Evolutionary conservation across 2,797 vertebrate species (phyloP).

Genomic region (Sciurus vulgaris): DNA sequence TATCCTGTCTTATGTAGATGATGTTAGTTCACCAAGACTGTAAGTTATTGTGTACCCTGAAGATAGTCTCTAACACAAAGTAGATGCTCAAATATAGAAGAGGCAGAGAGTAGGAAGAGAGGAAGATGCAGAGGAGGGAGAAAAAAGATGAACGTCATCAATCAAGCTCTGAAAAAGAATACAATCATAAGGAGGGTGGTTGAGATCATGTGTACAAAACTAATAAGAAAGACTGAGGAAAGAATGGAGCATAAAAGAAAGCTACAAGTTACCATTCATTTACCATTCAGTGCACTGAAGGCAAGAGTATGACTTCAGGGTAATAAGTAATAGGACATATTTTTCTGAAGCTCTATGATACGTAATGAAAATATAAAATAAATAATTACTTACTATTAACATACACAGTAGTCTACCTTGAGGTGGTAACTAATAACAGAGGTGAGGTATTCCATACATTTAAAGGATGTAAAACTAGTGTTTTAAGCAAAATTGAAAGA

Average conservation of each 20-base stretch:
- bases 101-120: not conserved
- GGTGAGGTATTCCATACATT: not conserved
- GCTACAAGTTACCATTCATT: not conserved
- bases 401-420: not conserved
- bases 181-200: accelerated
- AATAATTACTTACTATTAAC: not conserved
- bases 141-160: not conserved
- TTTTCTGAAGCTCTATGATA: not conserved
- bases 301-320: not conserved
- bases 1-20: not conserved
- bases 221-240: not conserved
- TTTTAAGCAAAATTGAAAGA: slow-evolving; percentile 43
- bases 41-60: not conserved
- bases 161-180: not conserved
- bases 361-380: slow-evolving; percentile 21
- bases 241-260: not conserved
- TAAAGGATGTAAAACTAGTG: not conserved
- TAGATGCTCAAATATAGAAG: not conserved
- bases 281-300: not conserved
- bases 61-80: not conserved
- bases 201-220: not conserved
- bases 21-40: not conserved
- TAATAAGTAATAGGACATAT: not conserved
- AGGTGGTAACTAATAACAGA: not conserved
- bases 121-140: not conserved